These are phyloP conservation scores for Listronotus bonariensis DNA, from an alignment of 1,140 invertebrate genomes.

Conservation along the genomic window DNA sequence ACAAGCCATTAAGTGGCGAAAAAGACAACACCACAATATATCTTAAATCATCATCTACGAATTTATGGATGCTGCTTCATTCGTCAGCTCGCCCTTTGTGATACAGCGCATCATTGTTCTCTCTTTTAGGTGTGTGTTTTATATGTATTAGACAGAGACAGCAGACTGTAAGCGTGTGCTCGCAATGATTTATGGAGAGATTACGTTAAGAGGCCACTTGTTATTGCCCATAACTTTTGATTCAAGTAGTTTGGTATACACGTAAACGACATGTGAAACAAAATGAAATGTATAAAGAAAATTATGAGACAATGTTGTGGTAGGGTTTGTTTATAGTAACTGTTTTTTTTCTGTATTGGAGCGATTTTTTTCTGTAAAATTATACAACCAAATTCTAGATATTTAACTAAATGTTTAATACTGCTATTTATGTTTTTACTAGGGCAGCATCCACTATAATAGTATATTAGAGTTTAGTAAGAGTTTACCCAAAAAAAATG, in stretches of 20 bases:
- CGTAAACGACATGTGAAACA: constrained; percentile 17
- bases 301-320: no score
- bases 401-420: no score
- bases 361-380: no score
- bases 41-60: constrained; percentile 55
- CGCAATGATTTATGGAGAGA: constrained; percentile 54
- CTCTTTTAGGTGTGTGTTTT: constrained; percentile 25
- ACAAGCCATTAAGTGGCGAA: constrained; percentile 50
- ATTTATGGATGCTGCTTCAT: constrained; percentile 50
- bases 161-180: constrained; percentile 43
- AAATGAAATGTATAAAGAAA: no score
- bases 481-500: no score
- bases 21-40: constrained; percentile 45
- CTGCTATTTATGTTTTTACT: no score
- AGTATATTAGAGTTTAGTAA: no score
- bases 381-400: no score
- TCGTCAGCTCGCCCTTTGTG: constrained; percentile 37
- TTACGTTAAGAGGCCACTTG: constrained; percentile 56
- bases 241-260: constrained; percentile 49
- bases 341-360: no score
- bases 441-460: no score
- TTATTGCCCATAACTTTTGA: constrained; percentile 57
- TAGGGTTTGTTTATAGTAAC: no score
- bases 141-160: neutral
- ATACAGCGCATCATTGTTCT: constrained; percentile 23